Conservation (phyloP, 35 echinoderm and acorn worm species). For the Lytechinus pictus region DNA sequence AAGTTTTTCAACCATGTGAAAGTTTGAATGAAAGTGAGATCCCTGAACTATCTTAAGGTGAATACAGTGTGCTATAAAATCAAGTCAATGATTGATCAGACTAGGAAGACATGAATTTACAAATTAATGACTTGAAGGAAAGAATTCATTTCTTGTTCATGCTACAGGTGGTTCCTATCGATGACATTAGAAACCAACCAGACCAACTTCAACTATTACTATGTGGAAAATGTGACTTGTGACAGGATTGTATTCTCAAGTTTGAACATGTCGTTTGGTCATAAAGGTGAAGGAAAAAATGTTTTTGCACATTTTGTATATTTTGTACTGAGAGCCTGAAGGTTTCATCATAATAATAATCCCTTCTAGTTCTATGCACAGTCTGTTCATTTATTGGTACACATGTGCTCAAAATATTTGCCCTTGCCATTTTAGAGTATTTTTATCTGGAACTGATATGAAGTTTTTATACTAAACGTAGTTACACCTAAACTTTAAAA, state of each 20-base stretch:
- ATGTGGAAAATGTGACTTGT: too few relatives aligned
- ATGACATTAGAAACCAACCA: background rate
- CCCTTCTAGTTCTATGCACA: too few relatives aligned
- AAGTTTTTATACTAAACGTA: too few relatives aligned
- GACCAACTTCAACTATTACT: background rate
- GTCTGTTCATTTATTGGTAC: too few relatives aligned
- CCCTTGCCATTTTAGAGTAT: too few relatives aligned
- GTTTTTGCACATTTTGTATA: background rate
- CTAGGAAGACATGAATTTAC: background rate
- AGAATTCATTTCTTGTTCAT: constrained; percentile 68
- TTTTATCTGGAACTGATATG: too few relatives aligned
- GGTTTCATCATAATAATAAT: too few relatives aligned
- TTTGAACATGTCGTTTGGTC: background rate
- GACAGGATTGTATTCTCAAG: too few relatives aligned
- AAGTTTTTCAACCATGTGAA: too few relatives aligned
- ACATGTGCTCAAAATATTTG: too few relatives aligned
- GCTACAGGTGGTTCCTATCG: constrained; percentile 55
- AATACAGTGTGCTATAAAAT: background rate
- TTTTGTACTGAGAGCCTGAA: too few relatives aligned
- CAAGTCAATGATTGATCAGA: background rate
- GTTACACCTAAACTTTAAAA: too few relatives aligned
- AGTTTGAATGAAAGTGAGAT: background rate
- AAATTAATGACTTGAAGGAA: background rate
- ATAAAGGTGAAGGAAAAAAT: background rate
- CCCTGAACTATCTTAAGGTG: background rate